Evolutionary conservation across 2,888 invertebrate genomes (phyloP).

Genomic region (Acronicta psi): DNA sequence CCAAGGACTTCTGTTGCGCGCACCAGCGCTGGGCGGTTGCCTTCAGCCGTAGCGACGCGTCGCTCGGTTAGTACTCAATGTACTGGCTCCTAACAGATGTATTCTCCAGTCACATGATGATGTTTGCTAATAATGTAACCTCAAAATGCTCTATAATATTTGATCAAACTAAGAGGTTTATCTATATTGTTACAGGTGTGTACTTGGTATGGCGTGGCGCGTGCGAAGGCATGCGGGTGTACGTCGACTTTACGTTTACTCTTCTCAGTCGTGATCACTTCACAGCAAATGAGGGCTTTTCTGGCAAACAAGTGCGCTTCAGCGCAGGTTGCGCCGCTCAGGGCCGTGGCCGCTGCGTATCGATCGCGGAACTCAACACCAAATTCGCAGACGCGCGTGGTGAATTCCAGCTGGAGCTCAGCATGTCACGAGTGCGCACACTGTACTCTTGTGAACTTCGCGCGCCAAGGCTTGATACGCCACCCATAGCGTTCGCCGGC

Average conservation of each 20-base stretch:
- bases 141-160: not conserved
- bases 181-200: conserved; percentile 89
- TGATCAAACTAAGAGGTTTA: not conserved
- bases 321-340: conserved; percentile 92
- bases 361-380: conserved; percentile 91
- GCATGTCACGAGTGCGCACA: conserved; percentile 93
- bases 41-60: conserved; percentile 93
- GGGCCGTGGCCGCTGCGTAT: conserved; percentile 92
- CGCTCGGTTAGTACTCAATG: conserved; percentile 79
- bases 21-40: conserved; percentile 95
- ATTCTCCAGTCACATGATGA: not conserved
- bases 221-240: conserved; percentile 93
- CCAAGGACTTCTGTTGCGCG: conserved; percentile 94
- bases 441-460: conserved; percentile 92
- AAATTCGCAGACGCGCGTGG: conserved; percentile 94
- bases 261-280: conserved; percentile 94
- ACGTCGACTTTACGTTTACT: conserved; percentile 94
- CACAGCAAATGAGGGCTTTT: conserved; percentile 94
- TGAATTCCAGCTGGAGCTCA: conserved; percentile 94
- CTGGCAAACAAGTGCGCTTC: conserved; percentile 92
- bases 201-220: conserved; percentile 94
- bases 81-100: not conserved
- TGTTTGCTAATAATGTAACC: too few species aligned
- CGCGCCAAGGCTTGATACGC: conserved; percentile 88
- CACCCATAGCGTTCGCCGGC: conserved; percentile 92